Conservation (phyloP, 2,888 invertebrate species). For the Campopleginae sp. region DNA sequence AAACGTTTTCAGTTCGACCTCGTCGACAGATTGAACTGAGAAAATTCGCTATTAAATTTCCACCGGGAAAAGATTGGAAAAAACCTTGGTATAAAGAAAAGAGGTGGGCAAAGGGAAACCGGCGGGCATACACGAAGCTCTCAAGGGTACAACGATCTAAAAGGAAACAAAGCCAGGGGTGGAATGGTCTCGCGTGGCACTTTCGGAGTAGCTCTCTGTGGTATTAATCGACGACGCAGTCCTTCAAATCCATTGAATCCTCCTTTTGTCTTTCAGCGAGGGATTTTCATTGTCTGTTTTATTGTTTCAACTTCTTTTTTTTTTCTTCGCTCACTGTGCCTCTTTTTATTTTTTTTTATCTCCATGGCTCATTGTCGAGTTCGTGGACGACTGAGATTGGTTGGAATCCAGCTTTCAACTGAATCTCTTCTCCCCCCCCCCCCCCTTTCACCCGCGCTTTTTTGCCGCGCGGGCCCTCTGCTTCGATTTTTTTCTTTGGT, state of each 20-base stretch:
- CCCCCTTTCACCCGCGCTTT: no score
- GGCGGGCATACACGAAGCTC: not conserved
- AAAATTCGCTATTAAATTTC: not conserved
- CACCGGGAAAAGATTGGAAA: not conserved
- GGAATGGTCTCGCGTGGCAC: constrained; percentile 8
- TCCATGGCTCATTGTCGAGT: constrained; percentile 55
- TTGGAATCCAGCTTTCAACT: constrained; percentile 19
- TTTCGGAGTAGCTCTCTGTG: constrained; percentile 12
- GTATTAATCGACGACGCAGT: constrained; percentile 65
- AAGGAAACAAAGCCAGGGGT: not conserved
- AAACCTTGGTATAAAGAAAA: not conserved
- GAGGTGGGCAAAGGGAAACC: not conserved
- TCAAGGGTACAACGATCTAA: constrained; percentile 14
- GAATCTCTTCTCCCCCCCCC: not conserved
- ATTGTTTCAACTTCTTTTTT: constrained; percentile 39
- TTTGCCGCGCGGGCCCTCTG: no score
- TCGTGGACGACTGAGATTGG: constrained; percentile 34
- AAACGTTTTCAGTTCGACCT: not conserved
- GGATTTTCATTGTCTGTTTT: constrained; percentile 54
- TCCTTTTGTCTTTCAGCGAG: constrained; percentile 57
- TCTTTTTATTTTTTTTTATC: constrained; percentile 29
- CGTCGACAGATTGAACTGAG: not conserved
- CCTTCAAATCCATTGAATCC: constrained; percentile 64
- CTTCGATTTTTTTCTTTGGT: constrained; percentile 28
- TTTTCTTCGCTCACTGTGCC: constrained; percentile 16